Percentiles rank a stretch among this genome's conserved stretches.
These are phyloP conservation scores for Cariama cristata DNA, from an alignment of 2,113 vertebrate genomes.

Conservation along the genomic window DNA sequence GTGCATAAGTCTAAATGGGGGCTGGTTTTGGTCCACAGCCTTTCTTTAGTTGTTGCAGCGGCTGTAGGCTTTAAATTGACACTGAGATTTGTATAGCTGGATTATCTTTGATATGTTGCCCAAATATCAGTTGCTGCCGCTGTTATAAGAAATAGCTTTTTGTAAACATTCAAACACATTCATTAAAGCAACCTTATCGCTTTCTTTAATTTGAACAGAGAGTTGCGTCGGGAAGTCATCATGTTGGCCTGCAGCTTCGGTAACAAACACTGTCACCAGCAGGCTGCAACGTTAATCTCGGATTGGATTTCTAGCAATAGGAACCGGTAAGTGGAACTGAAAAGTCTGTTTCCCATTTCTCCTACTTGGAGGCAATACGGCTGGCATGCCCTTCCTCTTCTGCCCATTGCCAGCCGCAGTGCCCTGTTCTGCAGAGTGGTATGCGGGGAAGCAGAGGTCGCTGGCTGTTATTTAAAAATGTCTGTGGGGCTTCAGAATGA, in stretches of 20 bases:
- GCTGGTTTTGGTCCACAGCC: not conserved
- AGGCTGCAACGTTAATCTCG: slow-evolving; percentile 92
- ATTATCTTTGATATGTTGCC: not conserved
- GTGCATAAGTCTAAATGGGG: not conserved
- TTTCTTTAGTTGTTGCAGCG: not conserved
- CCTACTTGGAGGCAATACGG: not conserved
- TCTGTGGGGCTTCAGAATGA: not conserved
- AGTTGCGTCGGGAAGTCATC: slow-evolving; percentile 92
- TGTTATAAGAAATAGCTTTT: not conserved
- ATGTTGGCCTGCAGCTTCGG: slow-evolving; percentile 97
- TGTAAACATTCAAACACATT: not conserved
- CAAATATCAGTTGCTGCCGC: not conserved
- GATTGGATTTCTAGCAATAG: slow-evolving; percentile 99
- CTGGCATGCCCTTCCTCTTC: not conserved
- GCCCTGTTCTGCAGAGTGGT: not conserved
- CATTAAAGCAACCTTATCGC: not conserved
- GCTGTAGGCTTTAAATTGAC: not conserved
- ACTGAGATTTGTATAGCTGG: not conserved
- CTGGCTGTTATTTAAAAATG: not conserved
- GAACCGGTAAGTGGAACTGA: slow-evolving; percentile 83
- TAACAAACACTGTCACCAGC: slow-evolving; percentile 96
- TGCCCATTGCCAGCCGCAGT: not conserved
- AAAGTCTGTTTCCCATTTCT: not conserved
- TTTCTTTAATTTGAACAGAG: slow-evolving; percentile 75
- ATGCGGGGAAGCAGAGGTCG: not conserved